phyloP scores from a whole-genome alignment of 2,797 vertebrate genomes.

The Vireo griseus region DNA sequence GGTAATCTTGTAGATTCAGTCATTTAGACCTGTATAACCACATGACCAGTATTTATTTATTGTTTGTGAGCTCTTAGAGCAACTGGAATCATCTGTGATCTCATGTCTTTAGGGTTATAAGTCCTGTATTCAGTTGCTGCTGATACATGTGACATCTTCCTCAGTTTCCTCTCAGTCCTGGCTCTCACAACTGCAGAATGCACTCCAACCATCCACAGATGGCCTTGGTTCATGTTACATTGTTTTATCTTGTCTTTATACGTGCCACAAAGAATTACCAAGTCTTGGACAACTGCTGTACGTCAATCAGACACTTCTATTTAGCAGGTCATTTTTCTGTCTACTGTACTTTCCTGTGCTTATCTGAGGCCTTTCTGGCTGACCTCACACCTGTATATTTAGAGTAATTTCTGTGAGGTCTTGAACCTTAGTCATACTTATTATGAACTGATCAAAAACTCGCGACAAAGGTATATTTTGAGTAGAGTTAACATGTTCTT shows the following conservation, averaged over 20 bases:
- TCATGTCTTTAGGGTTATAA: neutral
- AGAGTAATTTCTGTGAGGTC: neutral
- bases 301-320: constrained; percentile 20
- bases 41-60: neutral
- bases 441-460: neutral
- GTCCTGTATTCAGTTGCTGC: neutral
- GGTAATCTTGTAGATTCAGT: neutral
- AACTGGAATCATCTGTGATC: neutral
- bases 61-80: neutral
- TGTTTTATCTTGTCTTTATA: constrained; percentile 43
- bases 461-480: neutral
- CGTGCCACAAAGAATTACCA: neutral
- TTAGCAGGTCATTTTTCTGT: constrained; percentile 18
- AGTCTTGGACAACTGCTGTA: constrained; percentile 17
- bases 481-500: neutral
- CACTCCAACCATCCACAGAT: neutral
- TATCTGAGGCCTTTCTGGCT: neutral
- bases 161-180: neutral
- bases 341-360: neutral
- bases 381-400: neutral
- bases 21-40: neutral
- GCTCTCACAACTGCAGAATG: neutral
- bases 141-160: neutral
- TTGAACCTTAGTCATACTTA: neutral
- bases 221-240: constrained; percentile 8